Evolutionary conservation across 1,140 invertebrate species (phyloP), one percentile per base, ranked within the genome.

Genomic region (Meloidogyne chitwoodi): DNA sequence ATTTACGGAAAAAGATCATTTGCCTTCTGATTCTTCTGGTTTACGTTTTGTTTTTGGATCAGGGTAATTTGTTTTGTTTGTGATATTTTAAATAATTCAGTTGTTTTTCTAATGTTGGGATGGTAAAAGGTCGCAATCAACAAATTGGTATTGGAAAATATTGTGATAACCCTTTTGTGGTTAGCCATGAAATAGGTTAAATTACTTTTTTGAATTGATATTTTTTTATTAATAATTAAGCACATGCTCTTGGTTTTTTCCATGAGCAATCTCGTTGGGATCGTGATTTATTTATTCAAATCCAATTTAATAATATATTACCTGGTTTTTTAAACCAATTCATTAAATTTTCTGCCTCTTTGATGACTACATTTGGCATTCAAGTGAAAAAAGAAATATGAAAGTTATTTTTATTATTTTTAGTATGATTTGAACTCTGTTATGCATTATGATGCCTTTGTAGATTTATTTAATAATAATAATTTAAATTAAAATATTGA

Each of bases 291-390:
- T 81, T 71, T 34, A 48, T 79, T 27, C 11, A 31, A 16, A 68
- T 81, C 34, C 24, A 81, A n/a, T 16, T 38, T 19, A 41, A 81
- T 8, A 80, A 79, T 29, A 79, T 79, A 6, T 22, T 56, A 3
- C 22, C 61, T 61, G 63, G 31, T 24, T 79, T 81, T 64, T 69
- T 81, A n/a, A 81, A 61, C 56, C 78, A 79, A 76, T 79, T 79
- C 44, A 70, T 79, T 6, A 74, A 80, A 72, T 68, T 68, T 38
- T 34, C 34, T 29, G 22, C 41, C 5, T 61, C 68, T 10, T 22
- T 31, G 22, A 27, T 38, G 16, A 62, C n/a, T 1, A 80, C 79
- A 14, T 79, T 66, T 34, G 69, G 38, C 5, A 79, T 79, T 44
- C 0, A 65, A 63, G 34, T 78, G 22, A 41, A 61, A 77, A 27